Base-by-base conservation (phyloP, 2,888 invertebrate species). In the Corbicula japonica region DNA sequence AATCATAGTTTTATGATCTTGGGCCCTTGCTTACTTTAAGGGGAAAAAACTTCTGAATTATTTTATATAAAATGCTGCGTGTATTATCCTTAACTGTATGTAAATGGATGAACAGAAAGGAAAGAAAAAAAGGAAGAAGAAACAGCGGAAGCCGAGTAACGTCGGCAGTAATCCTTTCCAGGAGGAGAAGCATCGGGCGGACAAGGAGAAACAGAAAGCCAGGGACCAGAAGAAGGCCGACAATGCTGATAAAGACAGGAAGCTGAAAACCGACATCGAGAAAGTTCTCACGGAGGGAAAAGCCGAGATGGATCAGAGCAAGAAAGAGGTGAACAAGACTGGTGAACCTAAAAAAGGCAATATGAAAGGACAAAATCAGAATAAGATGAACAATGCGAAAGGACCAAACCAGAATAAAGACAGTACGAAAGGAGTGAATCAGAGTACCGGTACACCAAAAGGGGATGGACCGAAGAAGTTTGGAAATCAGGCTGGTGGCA, bases 111-210 rank as follows among this genome's bases (percentile, higher is more conserved):
- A 72, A 46, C 23, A 46, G 41, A 72, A 63, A 41, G 26, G 32
- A 10, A 58, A 69, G 38, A 68, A 69, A 44, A 68, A 62, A 26
- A 63, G 32, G 30, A 72, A 62, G 38, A 68, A 72, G 50, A 35
- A 28, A 5, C 26, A 28, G 30, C 15, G 5, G 2, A 50, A 48
- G 21, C 41, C 70, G 12, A 52, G 50, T 48, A 52, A 63, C 38
- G 63, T 35, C 12, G 26, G 48, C 12, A 63, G 61, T 26, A 70
- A 48, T 56, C 62, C 48, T 23, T 78, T 78, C 35, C 58, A 69
- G 41, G 69, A 62, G n/a, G 73, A 68, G 38, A 68, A 69, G 41
- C 48, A 73, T 1, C 58, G 70, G 41, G 44, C 62, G 10, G 46
- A 69, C 12, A 73, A 44, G 54, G 21, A n/a, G 21, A 48, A 56